Evolutionary conservation across 2,888 invertebrate genomes (phyloP).

Genomic region (Cepaea hortensis): DNA sequence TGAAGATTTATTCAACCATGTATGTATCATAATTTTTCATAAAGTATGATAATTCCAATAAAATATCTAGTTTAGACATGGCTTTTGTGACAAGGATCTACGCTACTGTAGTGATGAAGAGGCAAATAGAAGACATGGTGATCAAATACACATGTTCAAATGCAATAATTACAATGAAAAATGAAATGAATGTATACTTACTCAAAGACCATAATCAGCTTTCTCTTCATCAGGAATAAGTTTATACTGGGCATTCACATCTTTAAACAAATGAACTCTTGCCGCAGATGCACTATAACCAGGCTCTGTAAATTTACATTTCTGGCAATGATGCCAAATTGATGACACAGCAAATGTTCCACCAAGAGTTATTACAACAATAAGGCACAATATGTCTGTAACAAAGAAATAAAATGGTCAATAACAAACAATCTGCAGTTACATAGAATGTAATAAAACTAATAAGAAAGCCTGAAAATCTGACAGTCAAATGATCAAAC

Average conservation of each 20-base stretch:
- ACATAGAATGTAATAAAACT: not conserved
- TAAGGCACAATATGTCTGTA: constrained; percentile 63
- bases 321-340: constrained; percentile 57
- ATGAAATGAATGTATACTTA: no score
- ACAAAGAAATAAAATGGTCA: constrained; percentile 31
- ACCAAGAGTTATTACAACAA: constrained; percentile 59
- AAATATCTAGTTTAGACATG: no score
- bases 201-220: not conserved
- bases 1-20: no score
- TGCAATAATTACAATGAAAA: no score
- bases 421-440: not conserved
- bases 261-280: not conserved
- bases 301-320: not conserved
- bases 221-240: not conserved
- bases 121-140: no score
- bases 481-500: no score
- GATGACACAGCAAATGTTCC: constrained; percentile 64
- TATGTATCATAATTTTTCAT: no score
- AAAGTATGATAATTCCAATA: no score
- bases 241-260: not conserved
- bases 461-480: no score
- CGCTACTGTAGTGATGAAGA: no score
- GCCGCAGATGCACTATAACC: not conserved
- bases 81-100: no score
- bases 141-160: no score